Evolutionary conservation across 2,888 invertebrate genomes (phyloP), one percentile per base, ranked within the genome.

Genomic region (Melanostoma scalare): DNA sequence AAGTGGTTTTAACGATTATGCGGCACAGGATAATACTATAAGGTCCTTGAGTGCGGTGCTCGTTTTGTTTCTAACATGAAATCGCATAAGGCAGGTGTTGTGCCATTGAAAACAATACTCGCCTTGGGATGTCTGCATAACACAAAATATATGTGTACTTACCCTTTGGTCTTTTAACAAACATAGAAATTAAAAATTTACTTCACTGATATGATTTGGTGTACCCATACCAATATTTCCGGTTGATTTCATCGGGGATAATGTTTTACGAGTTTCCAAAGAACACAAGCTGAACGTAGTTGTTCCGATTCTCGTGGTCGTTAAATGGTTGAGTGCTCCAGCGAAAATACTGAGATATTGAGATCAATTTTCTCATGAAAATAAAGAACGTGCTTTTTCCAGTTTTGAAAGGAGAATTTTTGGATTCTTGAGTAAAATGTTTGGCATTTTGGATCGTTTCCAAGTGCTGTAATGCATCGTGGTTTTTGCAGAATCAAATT

Each of bases 1-100:
- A 35, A 68, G 67, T 61, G 72, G 77, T 48, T 72, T 76, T 55
- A 67, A 68, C 81, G 81, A 77, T 77, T 77, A 69, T 82, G 63
- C 56, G 40, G 73, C 69, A 53, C 69, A 58, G 73, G 50, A 61
- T 77, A 63, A 10, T 5, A 73, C 68, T 61, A 50, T 44, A 36
- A 20, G 61, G 40, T 50, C 48, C 56, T 61, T 63, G 30, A 48
- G 5, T 55, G 42, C 40, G 30, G 63, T 77, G 30, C 50, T 48
- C 69, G 63, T 36, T 61, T 42, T 65, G 46, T 56, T 55, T 42
- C 10, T 44, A 20, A 20, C 20, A 20, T 0, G 40, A 36, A 38
- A 8, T 52, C 10, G 65, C 68, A 38, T 60, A 31, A 44, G 76
- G 73, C 82, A 82, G 82, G 82, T 82, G 20, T 20, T 20, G 82